Evolutionary conservation across 1,140 invertebrate species (phyloP).

Genomic region (Mizuhopecten yessoensis): DNA sequence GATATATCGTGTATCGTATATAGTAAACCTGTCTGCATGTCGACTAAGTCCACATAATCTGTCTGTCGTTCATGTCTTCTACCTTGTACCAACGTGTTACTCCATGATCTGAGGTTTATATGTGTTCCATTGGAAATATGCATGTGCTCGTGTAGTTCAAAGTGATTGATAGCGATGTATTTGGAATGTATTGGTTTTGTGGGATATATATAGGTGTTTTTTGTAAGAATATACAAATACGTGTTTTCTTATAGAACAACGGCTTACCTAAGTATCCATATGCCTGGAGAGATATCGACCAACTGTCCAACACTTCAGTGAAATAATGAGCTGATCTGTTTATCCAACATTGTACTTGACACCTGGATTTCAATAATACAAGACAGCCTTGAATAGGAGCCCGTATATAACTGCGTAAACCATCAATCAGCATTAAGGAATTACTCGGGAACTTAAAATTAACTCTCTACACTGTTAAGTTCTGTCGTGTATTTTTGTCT

Average conservation of each 20-base stretch:
- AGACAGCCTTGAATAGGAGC: background rate
- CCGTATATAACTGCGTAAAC: background rate
- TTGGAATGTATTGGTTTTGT: background rate
- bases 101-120: background rate
- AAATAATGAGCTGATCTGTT: background rate
- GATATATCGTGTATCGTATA: background rate
- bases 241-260: background rate
- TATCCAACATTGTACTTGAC: background rate
- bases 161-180: background rate
- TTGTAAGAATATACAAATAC: background rate
- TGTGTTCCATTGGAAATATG: background rate
- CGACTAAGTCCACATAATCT: background rate
- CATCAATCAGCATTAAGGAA: background rate
- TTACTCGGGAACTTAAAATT: background rate
- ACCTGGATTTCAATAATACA: background rate
- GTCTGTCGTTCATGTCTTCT: background rate
- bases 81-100: background rate
- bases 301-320: background rate
- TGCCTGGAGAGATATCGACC: background rate
- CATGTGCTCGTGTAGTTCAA: background rate
- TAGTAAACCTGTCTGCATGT: background rate
- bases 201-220: background rate
- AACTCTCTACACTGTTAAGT: background rate
- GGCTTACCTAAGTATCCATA: background rate
- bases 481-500: background rate